phyloP scores from a whole-genome alignment of 2,113 vertebrate genomes.

The Apeltes quadracus region DNA sequence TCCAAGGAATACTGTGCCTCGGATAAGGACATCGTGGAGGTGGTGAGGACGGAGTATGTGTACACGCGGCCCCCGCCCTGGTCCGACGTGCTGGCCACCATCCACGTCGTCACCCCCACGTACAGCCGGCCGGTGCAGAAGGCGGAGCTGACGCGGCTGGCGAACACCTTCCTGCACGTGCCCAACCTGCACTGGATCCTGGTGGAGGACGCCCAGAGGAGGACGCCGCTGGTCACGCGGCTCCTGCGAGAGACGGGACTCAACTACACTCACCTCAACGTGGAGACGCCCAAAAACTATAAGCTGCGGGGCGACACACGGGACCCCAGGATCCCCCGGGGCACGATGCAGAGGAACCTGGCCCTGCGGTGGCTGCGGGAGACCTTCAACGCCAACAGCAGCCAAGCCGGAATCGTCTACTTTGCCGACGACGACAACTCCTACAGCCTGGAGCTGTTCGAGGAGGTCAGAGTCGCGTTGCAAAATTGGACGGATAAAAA shows the following conservation, averaged over 20 bases:
- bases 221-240: slow-evolving; percentile 88
- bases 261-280: slow-evolving; percentile 98
- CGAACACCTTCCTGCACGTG: slow-evolving; percentile 95
- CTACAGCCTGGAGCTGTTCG: slow-evolving; percentile 98
- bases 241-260: slow-evolving; percentile 93
- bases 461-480: slow-evolving; percentile 85
- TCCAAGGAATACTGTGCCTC: slow-evolving; percentile 97
- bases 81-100: slow-evolving; percentile 96
- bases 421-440: slow-evolving; percentile 98
- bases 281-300: slow-evolving; percentile 97
- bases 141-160: slow-evolving; percentile 93
- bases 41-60: slow-evolving; percentile 98
- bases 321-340: slow-evolving; percentile 93
- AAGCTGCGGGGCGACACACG: slow-evolving; percentile 92
- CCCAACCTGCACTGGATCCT: slow-evolving; percentile 99
- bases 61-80: slow-evolving; percentile 95
- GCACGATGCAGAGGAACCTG: slow-evolving; percentile 98
- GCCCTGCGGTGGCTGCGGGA: slow-evolving; percentile 95
- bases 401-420: slow-evolving; percentile 93
- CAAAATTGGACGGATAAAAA: background rate
- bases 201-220: slow-evolving; percentile 94
- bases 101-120: slow-evolving; percentile 96
- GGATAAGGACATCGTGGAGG: slow-evolving; percentile 97
- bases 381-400: slow-evolving; percentile 91
- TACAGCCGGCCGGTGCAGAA: slow-evolving; percentile 98